phyloP scores from a whole-genome alignment of 1,140 invertebrate genomes.

The Melipona quadrifasciata region DNA sequence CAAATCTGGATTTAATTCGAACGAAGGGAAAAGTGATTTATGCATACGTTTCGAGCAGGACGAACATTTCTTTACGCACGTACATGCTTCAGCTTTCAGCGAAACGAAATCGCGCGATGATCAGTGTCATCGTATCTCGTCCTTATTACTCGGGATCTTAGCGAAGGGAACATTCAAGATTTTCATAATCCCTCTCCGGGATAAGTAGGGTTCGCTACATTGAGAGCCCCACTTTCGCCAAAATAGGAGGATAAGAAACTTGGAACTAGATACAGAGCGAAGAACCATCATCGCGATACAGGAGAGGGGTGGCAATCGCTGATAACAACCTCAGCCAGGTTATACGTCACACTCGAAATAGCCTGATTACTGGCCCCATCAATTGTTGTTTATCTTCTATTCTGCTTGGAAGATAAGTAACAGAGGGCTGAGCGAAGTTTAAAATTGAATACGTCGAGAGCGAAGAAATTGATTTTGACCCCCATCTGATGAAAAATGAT shows the following conservation, averaged over 20 bases:
- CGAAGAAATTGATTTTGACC: background rate
- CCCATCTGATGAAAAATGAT: background rate
- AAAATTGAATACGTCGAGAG: background rate
- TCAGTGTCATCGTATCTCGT: background rate
- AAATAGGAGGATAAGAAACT: slow-evolving; percentile 35
- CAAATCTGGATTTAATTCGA: background rate
- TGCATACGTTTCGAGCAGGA: background rate
- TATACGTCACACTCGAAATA: background rate
- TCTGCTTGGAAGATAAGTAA: background rate
- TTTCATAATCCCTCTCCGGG: slow-evolving; percentile 49
- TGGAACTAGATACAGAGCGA: background rate
- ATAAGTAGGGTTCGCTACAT: slow-evolving; percentile 19
- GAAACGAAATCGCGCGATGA: slow-evolving; percentile 18
- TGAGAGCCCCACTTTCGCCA: slow-evolving; percentile 11
- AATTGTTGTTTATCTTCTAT: background rate
- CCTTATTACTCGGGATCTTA: slow-evolving; percentile 28
- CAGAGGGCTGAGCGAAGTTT: too few relatives aligned
- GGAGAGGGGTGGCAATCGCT: background rate
- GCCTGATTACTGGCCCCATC: background rate
- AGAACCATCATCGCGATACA: slow-evolving; percentile 6
- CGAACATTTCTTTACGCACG: background rate
- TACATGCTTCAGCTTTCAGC: slow-evolving; percentile 31
- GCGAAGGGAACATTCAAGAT: slow-evolving; percentile 41
- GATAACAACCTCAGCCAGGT: background rate
- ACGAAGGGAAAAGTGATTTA: background rate